Conservation (phyloP, 2,797 vertebrate genomes). For the Tauraco hartlaubi region DNA sequence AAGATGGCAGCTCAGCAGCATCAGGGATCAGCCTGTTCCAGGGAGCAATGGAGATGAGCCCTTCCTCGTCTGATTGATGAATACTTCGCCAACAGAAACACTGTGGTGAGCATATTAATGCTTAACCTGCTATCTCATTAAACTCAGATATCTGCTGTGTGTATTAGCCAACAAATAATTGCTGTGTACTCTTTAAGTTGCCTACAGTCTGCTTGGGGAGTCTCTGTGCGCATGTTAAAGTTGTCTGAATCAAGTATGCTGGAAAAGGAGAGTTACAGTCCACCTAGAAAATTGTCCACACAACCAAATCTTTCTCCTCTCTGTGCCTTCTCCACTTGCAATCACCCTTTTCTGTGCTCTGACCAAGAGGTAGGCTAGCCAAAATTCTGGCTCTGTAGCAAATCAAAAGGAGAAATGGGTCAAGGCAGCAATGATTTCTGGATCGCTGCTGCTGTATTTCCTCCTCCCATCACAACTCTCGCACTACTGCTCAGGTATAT, state of each 20-base stretch:
- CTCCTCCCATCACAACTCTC: background rate
- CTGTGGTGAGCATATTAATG: constrained; percentile 25
- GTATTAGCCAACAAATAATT: background rate
- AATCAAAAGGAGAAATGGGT: background rate
- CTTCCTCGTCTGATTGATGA: background rate
- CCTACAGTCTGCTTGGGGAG: background rate
- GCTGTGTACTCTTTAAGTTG: background rate
- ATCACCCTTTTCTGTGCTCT: background rate
- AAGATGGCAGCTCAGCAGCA: background rate
- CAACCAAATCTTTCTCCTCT: background rate
- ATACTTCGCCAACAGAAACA: background rate
- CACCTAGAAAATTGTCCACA: background rate
- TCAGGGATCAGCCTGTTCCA: background rate
- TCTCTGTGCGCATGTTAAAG: background rate
- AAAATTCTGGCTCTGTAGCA: background rate
- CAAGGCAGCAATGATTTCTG: background rate
- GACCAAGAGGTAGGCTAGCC: background rate
- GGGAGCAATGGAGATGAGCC: background rate
- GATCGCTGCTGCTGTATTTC: background rate
- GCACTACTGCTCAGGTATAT: background rate
- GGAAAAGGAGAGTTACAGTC: background rate
- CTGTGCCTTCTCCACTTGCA: background rate
- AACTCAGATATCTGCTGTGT: background rate
- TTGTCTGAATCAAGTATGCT: background rate
- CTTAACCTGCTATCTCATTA: background rate